Conservation (phyloP, 2,888 invertebrate genomes). For the Pollenia labialis region DNA sequence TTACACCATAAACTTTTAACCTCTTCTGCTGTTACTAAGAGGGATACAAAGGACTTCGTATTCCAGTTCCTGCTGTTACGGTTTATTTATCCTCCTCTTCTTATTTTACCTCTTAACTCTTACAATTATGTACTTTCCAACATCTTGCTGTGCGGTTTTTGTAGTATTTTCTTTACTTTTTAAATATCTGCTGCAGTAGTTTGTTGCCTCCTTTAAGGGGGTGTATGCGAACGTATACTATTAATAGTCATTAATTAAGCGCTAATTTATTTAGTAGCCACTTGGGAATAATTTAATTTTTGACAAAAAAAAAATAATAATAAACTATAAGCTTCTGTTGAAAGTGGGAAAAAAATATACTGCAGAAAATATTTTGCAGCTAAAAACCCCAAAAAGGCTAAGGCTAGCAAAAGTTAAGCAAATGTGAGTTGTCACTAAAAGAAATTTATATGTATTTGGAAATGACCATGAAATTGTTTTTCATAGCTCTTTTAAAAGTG, state of each 20-base stretch:
- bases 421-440: background rate
- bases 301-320: conserved; percentile 56
- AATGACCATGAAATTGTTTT: conserved; percentile 54
- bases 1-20: conserved; percentile 31
- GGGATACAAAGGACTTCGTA: background rate
- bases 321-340: conserved; percentile 46
- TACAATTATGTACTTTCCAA: conserved; percentile 31
- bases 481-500: conserved; percentile 17
- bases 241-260: conserved; percentile 75
- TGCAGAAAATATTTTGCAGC: conserved; percentile 52
- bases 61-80: conserved; percentile 18
- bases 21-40: background rate
- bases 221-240: conserved; percentile 65
- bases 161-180: conserved; percentile 1
- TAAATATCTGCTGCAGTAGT: conserved; percentile 27
- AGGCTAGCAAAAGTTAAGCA: conserved; percentile 9
- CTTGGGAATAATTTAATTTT: conserved; percentile 75
- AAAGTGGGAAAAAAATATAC: conserved; percentile 30
- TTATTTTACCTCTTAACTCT: background rate
- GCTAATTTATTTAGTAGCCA: conserved; percentile 76
- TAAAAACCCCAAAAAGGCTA: conserved; percentile 43
- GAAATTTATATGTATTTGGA: conserved; percentile 41
- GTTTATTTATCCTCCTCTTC: background rate
- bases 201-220: conserved; percentile 18
- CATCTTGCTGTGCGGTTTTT: conserved; percentile 37